Conservation (phyloP, 2,888 invertebrate species). For the Panopea generosa region DNA sequence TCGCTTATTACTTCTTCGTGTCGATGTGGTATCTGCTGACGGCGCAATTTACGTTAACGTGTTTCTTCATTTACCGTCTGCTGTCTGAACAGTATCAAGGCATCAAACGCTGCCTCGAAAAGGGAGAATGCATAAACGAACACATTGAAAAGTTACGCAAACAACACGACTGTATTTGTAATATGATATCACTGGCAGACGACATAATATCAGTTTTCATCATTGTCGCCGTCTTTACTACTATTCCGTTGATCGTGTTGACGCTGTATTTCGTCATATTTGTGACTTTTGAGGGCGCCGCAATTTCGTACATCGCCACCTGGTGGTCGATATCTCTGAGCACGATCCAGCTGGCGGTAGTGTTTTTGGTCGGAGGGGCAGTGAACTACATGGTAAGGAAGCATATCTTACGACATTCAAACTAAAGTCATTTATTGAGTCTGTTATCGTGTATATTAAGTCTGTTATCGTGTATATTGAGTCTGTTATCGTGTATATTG, state of each 20-base stretch:
- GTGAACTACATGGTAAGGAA: constrained; percentile 63
- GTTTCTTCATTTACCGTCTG: constrained; percentile 42
- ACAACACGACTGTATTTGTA: constrained; percentile 56
- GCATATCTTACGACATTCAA: too few species aligned
- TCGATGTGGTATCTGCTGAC: constrained; percentile 65
- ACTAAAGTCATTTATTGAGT: too few species aligned
- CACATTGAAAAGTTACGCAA: constrained; percentile 56
- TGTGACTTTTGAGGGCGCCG: constrained; percentile 32
- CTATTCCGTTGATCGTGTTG: constrained; percentile 66
- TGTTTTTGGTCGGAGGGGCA: constrained; percentile 62
- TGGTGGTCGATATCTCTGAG: constrained; percentile 68
- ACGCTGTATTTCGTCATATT: constrained; percentile 67
- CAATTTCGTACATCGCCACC: constrained; percentile 62
- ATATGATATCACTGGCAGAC: constrained; percentile 54
- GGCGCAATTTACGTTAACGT: constrained; percentile 50
- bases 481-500: too few species aligned
- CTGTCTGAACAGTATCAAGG: constrained; percentile 38
- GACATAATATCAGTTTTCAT: constrained; percentile 61
- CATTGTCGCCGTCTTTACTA: constrained; percentile 58
- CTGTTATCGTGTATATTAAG: too few species aligned
- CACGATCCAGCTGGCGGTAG: constrained; percentile 53
- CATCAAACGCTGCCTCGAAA: constrained; percentile 37
- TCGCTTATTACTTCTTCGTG: constrained; percentile 61
- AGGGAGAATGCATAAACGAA: constrained; percentile 41
- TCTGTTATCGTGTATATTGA: too few species aligned